Conservation (phyloP, 2,113 vertebrate genomes). For the Turdus rufiventris region DNA sequence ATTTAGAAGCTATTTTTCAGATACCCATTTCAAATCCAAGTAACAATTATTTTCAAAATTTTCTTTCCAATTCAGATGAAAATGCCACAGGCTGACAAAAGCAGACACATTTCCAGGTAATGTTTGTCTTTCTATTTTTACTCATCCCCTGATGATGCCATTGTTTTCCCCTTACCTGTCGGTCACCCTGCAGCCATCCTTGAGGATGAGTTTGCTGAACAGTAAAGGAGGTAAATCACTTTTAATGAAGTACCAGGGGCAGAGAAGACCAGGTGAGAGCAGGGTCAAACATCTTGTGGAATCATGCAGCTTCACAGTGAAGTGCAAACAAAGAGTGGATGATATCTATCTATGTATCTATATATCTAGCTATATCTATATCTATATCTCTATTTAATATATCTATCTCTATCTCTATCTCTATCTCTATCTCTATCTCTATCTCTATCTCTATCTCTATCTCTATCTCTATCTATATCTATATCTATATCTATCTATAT, state of each 20-base stretch:
- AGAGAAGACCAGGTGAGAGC: neutral
- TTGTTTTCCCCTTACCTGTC: neutral
- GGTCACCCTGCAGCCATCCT: neutral
- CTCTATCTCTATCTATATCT: too few relatives aligned
- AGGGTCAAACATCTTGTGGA: neutral
- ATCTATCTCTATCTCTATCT: too few relatives aligned
- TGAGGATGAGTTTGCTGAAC: neutral
- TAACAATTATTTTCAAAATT: neutral
- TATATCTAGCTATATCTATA: too few relatives aligned
- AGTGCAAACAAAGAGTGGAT: neutral
- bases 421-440: too few relatives aligned
- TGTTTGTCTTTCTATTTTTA: neutral
- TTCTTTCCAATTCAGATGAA: neutral
- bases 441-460: too few relatives aligned
- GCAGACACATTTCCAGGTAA: neutral
- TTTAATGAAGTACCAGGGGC: neutral
- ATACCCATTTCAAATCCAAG: neutral
- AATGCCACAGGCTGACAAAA: neutral
- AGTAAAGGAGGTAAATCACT: neutral
- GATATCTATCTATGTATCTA: too few relatives aligned
- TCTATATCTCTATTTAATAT: too few relatives aligned
- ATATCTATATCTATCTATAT: too few relatives aligned
- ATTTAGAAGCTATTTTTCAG: conserved; percentile 6
- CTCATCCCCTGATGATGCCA: neutral
- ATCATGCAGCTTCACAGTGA: neutral